phyloP scores from a whole-genome alignment of 2,888 invertebrate genomes.

The Alsophila aescularia region DNA sequence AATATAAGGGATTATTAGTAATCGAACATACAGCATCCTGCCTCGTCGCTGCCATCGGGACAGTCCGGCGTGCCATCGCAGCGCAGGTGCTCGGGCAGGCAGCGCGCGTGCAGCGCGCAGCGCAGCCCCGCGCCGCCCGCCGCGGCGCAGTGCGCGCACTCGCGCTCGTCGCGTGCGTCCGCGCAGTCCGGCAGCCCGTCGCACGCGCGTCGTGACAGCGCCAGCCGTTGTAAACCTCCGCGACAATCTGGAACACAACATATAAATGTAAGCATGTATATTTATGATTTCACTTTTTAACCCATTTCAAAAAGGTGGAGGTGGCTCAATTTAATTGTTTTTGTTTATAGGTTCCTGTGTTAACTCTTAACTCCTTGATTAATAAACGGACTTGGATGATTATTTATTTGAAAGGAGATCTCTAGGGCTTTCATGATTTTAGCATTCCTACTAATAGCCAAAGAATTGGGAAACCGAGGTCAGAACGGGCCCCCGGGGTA shows the following conservation, averaged over 20 bases:
- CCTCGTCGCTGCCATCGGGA: conserved; percentile 93
- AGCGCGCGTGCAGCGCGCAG: conserved; percentile 91
- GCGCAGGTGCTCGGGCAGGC: conserved; percentile 88
- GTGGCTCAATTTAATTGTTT: too few relatives aligned
- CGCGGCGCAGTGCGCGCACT: conserved; percentile 90
- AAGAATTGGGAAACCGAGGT: too few relatives aligned
- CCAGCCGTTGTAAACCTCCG: conserved; percentile 88
- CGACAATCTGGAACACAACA: conserved; percentile 88
- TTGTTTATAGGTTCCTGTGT: too few relatives aligned
- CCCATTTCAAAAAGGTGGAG: too few relatives aligned
- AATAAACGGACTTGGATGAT: too few relatives aligned
- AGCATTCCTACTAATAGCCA: too few relatives aligned
- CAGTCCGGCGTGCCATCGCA: conserved; percentile 94
- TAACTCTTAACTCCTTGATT: too few relatives aligned
- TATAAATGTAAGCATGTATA: too few relatives aligned
- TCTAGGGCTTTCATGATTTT: too few relatives aligned
- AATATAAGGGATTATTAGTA: background rate
- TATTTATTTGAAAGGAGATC: too few relatives aligned
- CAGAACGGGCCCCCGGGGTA: too few relatives aligned
- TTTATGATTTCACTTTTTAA: too few relatives aligned
- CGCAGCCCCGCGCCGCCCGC: conserved; percentile 86
- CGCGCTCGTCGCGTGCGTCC: conserved; percentile 91
- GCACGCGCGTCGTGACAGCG: conserved; percentile 91
- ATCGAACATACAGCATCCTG: conserved; percentile 91
- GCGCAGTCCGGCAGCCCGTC: conserved; percentile 95